Base-by-base conservation (phyloP, 1,140 invertebrate genomes). In the Drosophila nasuta region DNA sequence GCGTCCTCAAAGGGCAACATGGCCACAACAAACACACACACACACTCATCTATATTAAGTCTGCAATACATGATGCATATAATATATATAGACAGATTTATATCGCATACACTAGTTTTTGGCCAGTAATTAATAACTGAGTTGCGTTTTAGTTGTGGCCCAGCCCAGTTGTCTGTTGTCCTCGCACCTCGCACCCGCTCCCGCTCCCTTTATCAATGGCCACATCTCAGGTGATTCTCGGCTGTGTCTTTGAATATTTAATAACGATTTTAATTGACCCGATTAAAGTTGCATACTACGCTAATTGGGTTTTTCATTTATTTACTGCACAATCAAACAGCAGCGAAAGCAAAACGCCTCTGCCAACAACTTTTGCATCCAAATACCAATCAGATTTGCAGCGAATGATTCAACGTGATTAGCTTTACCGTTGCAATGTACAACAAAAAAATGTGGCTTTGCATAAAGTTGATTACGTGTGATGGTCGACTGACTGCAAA, bases 41-140 rank as follows among this genome's bases (percentile, higher is more conserved):
- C 43, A 30, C 41, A 35, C 45, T 30, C 54, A 28, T 35, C 1
- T 51, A 25, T 59, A 59, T 59, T 59, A 59, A 59, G 56, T 48
- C 28, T 33, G 15, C 46, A 46, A 46, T 60, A 60, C n/a, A 56
- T 10, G 20, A 3, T 25, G 20, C 20, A 25, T 25, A 25, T 25
- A 25, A 41, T 33, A 20, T 41, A 41, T 41, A 57, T 5, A 11
- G 33, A 62, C 45, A 62, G 45, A 62, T 62, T 62, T 62, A 30
- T 62, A 48, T 48, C 43, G 58, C 13, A 48, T 48, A 60, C 25
- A 62, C 13, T 41, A 25, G 30, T n/a, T 48, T 48, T 48, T 62
- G 59, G 45, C 28, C 59, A 46, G 45, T 62, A 62, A 62, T 62
- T 62, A 62, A 62, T 62, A 62, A 62, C 59, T 48, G 43, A 33